Conservation (phyloP, 2,797 vertebrate genomes). For the Pteronotus mesoamericanus region DNA sequence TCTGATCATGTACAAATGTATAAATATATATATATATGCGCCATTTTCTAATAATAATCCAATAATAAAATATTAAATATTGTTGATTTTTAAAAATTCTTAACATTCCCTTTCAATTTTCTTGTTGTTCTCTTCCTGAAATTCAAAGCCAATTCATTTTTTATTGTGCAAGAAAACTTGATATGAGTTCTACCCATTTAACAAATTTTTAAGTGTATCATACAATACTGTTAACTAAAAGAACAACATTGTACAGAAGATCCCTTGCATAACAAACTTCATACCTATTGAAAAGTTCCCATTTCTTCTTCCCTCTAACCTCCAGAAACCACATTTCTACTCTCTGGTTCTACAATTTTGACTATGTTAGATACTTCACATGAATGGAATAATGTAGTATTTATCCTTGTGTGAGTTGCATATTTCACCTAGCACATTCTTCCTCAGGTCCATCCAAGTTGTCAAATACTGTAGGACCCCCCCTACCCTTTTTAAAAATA, state of each 20-base stretch:
- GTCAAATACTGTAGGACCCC: neutral
- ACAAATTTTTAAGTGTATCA: neutral
- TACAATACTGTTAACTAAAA: neutral
- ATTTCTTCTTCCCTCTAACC: neutral
- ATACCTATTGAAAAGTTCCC: no score
- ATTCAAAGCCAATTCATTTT: neutral
- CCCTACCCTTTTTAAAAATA: neutral
- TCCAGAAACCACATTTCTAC: neutral
- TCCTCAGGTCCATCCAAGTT: neutral
- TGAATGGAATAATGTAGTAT: neutral
- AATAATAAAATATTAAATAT: neutral
- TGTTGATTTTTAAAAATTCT: neutral
- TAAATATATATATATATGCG: no score
- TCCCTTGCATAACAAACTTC: neutral
- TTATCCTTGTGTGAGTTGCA: neutral
- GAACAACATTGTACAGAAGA: neutral
- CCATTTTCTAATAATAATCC: neutral
- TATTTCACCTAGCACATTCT: neutral
- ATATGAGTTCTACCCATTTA: neutral
- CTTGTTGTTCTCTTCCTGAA: slow-evolving; percentile 28
- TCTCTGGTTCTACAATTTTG: neutral
- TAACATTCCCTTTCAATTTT: slow-evolving; percentile 48
- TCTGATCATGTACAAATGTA: no score
- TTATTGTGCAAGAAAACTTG: no score
- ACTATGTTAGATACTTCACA: neutral